A percentile compares a stretch with the other conserved stretches of the same genome.
Conservation (phyloP, 2,888 invertebrate genomes). For the Lomographa bimaculata region DNA sequence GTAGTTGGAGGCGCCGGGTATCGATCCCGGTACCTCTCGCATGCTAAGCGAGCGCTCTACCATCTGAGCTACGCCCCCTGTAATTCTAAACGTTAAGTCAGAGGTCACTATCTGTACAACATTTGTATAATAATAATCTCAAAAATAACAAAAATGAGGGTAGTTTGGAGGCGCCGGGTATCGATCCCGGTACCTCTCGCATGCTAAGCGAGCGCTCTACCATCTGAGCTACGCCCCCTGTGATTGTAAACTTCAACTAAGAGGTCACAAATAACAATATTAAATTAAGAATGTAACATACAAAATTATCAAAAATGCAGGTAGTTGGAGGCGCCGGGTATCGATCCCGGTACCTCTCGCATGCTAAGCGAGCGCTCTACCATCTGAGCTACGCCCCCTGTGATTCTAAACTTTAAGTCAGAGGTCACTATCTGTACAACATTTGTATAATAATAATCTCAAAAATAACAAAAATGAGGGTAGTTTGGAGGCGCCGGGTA, state of each 20-base stretch:
- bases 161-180: constrained; percentile 52
- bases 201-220: constrained; percentile 85
- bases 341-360: constrained; percentile 80
- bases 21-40: too few species aligned
- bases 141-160: constrained; percentile 8
- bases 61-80: too few species aligned
- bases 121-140: not conserved
- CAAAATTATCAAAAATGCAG: too few species aligned
- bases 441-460: not conserved
- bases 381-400: constrained; percentile 59
- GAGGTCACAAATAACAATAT: too few species aligned
- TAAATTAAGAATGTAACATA: too few species aligned
- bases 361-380: constrained; percentile 85
- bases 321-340: constrained; percentile 51
- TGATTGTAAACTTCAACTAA: too few species aligned
- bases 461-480: constrained; percentile 7
- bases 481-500: constrained; percentile 52
- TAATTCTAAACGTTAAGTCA: too few species aligned
- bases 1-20: too few species aligned
- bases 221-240: constrained; percentile 59
- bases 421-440: not conserved
- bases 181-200: constrained; percentile 80
- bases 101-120: not conserved
- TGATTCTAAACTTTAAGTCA: too few species aligned
- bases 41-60: too few species aligned